Evolutionary conservation across 2,888 invertebrate species (phyloP).

Genomic region (Lasioglossum calceatum): DNA sequence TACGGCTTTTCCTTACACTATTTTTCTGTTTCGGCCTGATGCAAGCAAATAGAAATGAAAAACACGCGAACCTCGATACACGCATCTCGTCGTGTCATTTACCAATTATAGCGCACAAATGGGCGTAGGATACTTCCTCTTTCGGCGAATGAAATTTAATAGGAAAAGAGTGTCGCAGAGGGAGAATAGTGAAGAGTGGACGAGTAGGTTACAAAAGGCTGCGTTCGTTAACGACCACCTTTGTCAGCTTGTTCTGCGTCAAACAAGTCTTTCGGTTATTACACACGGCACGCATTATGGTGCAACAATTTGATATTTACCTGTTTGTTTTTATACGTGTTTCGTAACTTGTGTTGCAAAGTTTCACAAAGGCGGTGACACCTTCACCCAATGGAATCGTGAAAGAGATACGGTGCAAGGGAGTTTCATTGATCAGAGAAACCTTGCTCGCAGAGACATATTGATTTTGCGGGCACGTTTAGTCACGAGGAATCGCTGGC

Average conservation of each 20-base stretch:
- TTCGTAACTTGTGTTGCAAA: background rate
- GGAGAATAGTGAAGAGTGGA: background rate
- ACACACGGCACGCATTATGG: constrained; percentile 4
- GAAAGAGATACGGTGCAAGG: background rate
- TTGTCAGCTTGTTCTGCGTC: background rate
- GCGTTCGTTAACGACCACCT: constrained; percentile 14
- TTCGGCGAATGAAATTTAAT: background rate
- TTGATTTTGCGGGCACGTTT: constrained; percentile 2
- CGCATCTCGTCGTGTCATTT: background rate
- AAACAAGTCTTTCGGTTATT: background rate
- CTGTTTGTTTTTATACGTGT: background rate
- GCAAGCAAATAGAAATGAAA: background rate
- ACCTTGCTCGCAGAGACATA: background rate
- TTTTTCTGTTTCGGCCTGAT: background rate
- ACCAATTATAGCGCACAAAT: background rate
- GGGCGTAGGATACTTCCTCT: background rate
- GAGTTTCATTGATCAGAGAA: background rate
- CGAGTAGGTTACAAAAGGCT: background rate
- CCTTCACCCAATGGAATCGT: background rate
- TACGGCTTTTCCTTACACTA: no score
- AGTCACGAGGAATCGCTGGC: background rate
- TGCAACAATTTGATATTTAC: background rate
- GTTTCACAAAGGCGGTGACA: background rate
- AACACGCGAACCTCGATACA: background rate
- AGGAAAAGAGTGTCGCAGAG: background rate